phyloP scores from a whole-genome alignment of 2,888 invertebrate species.

The Himalopsyche kuldschensis region DNA sequence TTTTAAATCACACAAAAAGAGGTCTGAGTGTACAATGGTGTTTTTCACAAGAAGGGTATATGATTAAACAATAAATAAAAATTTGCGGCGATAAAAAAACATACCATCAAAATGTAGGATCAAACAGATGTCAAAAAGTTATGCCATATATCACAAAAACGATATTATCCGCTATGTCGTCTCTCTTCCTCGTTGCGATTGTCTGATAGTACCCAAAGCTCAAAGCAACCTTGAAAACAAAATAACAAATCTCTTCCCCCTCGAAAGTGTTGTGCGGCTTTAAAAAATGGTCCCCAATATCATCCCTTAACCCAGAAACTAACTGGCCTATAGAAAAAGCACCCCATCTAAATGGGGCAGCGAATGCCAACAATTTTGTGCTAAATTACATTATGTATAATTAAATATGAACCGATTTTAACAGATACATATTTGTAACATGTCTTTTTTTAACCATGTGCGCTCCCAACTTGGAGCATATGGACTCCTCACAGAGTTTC shows the following conservation, averaged over 20 bases:
- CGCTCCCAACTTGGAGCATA: too few relatives aligned
- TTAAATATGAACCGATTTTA: too few relatives aligned
- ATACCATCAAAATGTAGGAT: background rate
- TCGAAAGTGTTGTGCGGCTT: background rate
- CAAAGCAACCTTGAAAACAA: conserved; percentile 31
- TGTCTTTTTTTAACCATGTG: too few relatives aligned
- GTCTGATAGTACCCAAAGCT: background rate
- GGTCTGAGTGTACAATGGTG: too few relatives aligned
- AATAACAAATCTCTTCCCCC: conserved; percentile 23
- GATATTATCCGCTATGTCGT: background rate
- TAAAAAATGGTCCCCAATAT: conserved; percentile 29
- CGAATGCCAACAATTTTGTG: background rate
- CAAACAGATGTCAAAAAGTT: background rate
- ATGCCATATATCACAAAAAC: conserved; percentile 17
- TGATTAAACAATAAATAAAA: background rate
- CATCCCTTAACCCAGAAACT: conserved; percentile 8
- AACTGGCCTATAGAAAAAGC: background rate
- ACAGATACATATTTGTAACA: too few relatives aligned
- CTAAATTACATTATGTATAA: background rate
- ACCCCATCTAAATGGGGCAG: background rate
- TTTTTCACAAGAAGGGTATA: too few relatives aligned
- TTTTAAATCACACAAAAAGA: too few relatives aligned
- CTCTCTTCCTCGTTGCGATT: background rate
- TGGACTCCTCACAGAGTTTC: too few relatives aligned
- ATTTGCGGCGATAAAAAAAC: background rate